Conservation (phyloP, 2,797 vertebrate species). For the Megalops cyprinoides region DNA sequence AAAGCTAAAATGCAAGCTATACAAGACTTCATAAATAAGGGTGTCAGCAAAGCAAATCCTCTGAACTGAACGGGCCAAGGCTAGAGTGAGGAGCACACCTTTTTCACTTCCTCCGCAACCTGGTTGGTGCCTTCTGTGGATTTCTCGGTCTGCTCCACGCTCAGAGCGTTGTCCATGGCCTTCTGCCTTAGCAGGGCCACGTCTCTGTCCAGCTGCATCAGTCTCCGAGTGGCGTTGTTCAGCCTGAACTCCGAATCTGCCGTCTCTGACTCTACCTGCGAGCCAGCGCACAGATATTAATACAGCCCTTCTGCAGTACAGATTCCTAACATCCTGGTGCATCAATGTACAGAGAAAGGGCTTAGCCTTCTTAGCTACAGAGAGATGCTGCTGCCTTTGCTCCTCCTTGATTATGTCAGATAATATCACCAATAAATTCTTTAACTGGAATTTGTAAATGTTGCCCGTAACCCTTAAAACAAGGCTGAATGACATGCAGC, state of each 20-base stretch:
- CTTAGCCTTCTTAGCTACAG: too few species aligned
- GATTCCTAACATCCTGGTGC: too few species aligned
- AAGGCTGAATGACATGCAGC: too few species aligned
- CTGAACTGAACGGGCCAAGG: not conserved
- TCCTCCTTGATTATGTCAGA: too few species aligned
- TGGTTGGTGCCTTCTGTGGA: conserved; percentile 69
- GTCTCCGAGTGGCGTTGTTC: conserved; percentile 82
- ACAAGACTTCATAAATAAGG: too few species aligned
- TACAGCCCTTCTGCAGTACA: not conserved
- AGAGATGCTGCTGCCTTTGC: too few species aligned
- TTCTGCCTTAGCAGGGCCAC: conserved; percentile 81
- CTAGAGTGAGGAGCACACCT: conserved; percentile 66
- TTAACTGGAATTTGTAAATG: too few species aligned
- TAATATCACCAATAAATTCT: too few species aligned
- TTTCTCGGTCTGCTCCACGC: conserved; percentile 71
- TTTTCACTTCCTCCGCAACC: conserved; percentile 78
- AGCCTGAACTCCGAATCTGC: conserved; percentile 85
- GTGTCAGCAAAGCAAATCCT: not conserved
- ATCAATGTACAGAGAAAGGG: too few species aligned
- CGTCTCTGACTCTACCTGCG: conserved; percentile 88
- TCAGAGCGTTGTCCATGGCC: conserved; percentile 70
- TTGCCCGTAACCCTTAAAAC: too few species aligned
- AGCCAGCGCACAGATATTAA: not conserved
- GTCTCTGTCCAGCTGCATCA: conserved; percentile 81
- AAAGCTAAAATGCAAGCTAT: too few species aligned